Evolutionary conservation across 2,888 invertebrate species (phyloP).

Genomic region (Tyria jacobaeae): DNA sequence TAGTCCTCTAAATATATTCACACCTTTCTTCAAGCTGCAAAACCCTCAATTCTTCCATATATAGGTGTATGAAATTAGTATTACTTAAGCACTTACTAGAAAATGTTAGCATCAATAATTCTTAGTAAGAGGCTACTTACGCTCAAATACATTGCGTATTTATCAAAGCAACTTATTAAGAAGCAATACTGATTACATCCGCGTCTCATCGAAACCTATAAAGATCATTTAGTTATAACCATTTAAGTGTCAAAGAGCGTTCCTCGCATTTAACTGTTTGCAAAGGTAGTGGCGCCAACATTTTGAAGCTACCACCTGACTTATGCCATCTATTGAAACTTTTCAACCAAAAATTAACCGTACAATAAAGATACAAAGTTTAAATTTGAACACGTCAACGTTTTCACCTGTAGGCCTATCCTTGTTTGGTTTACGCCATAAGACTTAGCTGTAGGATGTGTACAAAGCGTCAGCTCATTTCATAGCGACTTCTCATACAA

Average conservation of each 20-base stretch:
- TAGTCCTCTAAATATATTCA: neutral
- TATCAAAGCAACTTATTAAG: conserved; percentile 37
- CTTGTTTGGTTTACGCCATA: conserved; percentile 65
- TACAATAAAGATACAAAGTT: conserved; percentile 32
- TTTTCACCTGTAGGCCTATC: conserved; percentile 30
- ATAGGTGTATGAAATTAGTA: neutral
- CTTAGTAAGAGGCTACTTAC: conserved; percentile 13
- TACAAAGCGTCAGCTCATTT: conserved; percentile 74
- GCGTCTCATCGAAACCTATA: conserved; percentile 47
- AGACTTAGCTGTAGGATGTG: conserved; percentile 64
- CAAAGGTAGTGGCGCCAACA: conserved; percentile 73
- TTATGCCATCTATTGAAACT: conserved; percentile 18
- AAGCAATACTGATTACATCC: conserved; percentile 41
- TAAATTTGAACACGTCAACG: conserved; percentile 15
- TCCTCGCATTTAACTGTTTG: conserved; percentile 62
- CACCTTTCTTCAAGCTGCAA: neutral
- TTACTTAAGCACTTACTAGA: neutral
- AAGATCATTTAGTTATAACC: conserved; percentile 62
- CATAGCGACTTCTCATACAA: conserved; percentile 74
- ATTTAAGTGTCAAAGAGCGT: conserved; percentile 57
- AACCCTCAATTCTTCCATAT: neutral
- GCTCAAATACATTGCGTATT: conserved; percentile 33
- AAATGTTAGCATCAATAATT: conserved; percentile 1
- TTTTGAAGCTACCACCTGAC: conserved; percentile 52
- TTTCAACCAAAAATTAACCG: conserved; percentile 19